These are phyloP conservation scores for Oreochromis aureus DNA, from an alignment of 2,113 vertebrate genomes.

Conservation along the genomic window DNA sequence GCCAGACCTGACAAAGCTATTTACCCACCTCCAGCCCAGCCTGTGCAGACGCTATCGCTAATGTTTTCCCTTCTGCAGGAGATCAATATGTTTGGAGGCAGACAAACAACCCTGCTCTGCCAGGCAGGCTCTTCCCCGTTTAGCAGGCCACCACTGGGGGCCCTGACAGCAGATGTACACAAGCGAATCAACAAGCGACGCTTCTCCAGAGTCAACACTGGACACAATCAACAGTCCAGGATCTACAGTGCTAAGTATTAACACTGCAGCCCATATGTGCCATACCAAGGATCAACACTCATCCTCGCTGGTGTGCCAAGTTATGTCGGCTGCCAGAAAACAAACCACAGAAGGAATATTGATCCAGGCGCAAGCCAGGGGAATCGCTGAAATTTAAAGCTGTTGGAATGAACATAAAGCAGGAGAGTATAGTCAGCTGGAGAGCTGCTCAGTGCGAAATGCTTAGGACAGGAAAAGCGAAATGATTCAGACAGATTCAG, in stretches of 20 bases:
- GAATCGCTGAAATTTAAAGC: not conserved
- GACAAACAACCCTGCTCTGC: constrained; percentile 67
- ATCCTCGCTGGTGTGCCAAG: not conserved
- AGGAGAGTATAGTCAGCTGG: not conserved
- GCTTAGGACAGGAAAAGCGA: not conserved
- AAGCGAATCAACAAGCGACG: constrained; percentile 57
- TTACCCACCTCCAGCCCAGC: constrained; percentile 60
- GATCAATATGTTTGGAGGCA: constrained; percentile 77
- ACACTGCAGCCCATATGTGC: constrained; percentile 39
- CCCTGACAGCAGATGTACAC: constrained; percentile 67
- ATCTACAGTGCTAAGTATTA: constrained; percentile 42
- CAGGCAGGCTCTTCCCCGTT: constrained; percentile 57
- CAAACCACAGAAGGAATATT: not conserved
- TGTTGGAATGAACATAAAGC: not conserved
- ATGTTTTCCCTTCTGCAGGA: constrained; percentile 74
- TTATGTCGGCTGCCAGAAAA: not conserved
- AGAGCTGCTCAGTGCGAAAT: not conserved
- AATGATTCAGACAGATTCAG: not conserved
- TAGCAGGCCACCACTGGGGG: constrained; percentile 59
- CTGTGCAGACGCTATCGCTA: constrained; percentile 57
- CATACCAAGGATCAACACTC: constrained; percentile 24
- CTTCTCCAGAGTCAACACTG: constrained; percentile 62
- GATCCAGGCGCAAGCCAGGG: not conserved
- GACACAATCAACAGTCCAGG: constrained; percentile 47
- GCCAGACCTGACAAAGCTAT: constrained; percentile 71